These are phyloP conservation scores for Synanthedon tipuliformis DNA, from an alignment of 2,888 invertebrate genomes.

Conservation along the genomic window DNA sequence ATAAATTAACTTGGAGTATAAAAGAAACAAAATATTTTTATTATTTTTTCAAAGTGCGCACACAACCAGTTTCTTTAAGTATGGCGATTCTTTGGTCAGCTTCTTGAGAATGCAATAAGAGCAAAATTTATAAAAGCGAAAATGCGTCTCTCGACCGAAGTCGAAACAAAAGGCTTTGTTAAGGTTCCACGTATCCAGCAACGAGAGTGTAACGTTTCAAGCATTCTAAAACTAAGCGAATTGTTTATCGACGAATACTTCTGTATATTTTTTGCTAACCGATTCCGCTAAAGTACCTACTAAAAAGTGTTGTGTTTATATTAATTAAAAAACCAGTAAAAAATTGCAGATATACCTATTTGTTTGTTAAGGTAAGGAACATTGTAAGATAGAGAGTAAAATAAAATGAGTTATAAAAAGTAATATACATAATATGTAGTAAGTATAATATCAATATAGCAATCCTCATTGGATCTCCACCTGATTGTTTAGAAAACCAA, in stretches of 20 bases:
- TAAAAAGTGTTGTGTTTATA: no score
- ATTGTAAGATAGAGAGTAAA: no score
- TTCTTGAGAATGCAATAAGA: conserved; percentile 52
- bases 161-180: conserved; percentile 66
- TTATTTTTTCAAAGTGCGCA: conserved; percentile 9
- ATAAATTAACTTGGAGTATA: neutral
- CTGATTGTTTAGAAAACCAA: no score
- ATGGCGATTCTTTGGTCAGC: conserved; percentile 47
- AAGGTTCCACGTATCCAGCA: conserved; percentile 54
- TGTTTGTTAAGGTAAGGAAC: no score
- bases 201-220: conserved; percentile 48
- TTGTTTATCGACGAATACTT: conserved; percentile 22
- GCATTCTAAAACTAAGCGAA: conserved; percentile 54
- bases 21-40: neutral
- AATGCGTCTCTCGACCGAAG: conserved; percentile 32
- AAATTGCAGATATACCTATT: no score
- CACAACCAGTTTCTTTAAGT: conserved; percentile 44
- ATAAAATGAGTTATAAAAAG: no score
- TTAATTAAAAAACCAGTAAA: no score
- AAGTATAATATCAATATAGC: no score
- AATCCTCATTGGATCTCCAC: no score
- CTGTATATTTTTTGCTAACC: no score
- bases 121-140: conserved; percentile 42
- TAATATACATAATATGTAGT: no score
- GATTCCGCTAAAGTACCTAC: no score